Evolutionary conservation across 1,140 invertebrate species (phyloP), one percentile per base, ranked within the genome.

Genomic region (Dufourea novaeangliae): DNA sequence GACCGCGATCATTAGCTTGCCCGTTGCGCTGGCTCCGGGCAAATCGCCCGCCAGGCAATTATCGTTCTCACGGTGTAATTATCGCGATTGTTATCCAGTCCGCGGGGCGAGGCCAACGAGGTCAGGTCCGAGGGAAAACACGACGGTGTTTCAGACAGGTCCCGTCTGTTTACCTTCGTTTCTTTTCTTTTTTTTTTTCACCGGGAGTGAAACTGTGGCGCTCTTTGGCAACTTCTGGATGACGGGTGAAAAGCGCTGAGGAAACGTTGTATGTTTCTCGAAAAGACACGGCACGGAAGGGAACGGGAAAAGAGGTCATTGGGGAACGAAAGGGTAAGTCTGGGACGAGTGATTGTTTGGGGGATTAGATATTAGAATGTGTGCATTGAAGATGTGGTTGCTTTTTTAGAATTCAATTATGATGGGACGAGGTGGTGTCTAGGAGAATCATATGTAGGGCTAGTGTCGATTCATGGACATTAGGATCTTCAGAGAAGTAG

Each of bases 11-110:
- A 88, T 86, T 80, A 87, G 83, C 73, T 75, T 78, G 75, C 44
- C 34, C 8, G n/a, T n/a, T 54, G 20, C n/a, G 56, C 32, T 39
- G 22, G 22, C 67, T 75, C 80, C 74, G 67, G 64, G 52, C 80
- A 69, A 64, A 70, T 72, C 73, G 79, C 67, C 44, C 82, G 68
- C 66, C 67, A 74, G 74, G 72, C 88, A 90, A 90, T 90, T 89
- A 86, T 87, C 82, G 85, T 89, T 88, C 85, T 88, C 87, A 88
- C 87, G 87, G 86, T 83, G 82, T 87, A 89, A 90, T 90, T 90
- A 87, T 89, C 84, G 79, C 82, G 88, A 89, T 90, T 88, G 86
- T 90, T 90, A 89, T 89, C 89, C 76, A 50, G 63, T 50, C 80
- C 44, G 62, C 39, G 56, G 67, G 77, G 71, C 78, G 68, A 80